These are phyloP conservation scores for Clostera curtula DNA, from an alignment of 2,888 invertebrate species.

Conservation along the genomic window DNA sequence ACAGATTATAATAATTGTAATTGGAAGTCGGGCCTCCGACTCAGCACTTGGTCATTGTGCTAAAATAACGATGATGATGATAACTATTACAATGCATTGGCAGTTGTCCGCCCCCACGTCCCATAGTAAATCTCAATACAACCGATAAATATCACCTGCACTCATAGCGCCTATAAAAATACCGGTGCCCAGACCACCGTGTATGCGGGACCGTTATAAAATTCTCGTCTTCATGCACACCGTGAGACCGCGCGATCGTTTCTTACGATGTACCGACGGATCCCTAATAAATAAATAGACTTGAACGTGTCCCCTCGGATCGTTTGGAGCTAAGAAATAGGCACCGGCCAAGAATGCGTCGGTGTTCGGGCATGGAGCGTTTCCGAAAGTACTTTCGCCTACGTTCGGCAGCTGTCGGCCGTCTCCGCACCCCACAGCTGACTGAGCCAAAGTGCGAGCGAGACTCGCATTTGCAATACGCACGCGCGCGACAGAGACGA, in stretches of 20 bases:
- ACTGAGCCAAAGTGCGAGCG: constrained; percentile 49
- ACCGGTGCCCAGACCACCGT: not conserved
- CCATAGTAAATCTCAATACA: too few relatives aligned
- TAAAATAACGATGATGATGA: too few relatives aligned
- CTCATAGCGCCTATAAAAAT: too few relatives aligned
- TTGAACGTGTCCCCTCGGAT: constrained; percentile 17
- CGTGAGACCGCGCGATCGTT: constrained; percentile 5
- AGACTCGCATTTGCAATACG: constrained; percentile 25
- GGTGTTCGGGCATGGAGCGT: constrained; percentile 34
- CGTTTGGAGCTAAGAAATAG: constrained; percentile 32
- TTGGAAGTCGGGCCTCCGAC: too few relatives aligned
- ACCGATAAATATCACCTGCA: too few relatives aligned
- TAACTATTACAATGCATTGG: too few relatives aligned
- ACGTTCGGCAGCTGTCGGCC: constrained; percentile 53
- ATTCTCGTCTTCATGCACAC: not conserved
- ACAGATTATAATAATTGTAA: too few relatives aligned
- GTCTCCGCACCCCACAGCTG: constrained; percentile 68
- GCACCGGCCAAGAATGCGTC: constrained; percentile 41
- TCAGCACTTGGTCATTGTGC: too few relatives aligned
- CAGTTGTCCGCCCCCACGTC: too few relatives aligned
- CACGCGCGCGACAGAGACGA: constrained; percentile 33
- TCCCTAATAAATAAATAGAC: constrained; percentile 27
- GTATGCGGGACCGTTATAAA: not conserved
- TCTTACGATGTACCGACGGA: constrained; percentile 14
- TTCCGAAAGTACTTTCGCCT: constrained; percentile 67